phyloP scores from a whole-genome alignment of 1,140 invertebrate genomes.

The Drosophila pseudoobscura region DNA sequence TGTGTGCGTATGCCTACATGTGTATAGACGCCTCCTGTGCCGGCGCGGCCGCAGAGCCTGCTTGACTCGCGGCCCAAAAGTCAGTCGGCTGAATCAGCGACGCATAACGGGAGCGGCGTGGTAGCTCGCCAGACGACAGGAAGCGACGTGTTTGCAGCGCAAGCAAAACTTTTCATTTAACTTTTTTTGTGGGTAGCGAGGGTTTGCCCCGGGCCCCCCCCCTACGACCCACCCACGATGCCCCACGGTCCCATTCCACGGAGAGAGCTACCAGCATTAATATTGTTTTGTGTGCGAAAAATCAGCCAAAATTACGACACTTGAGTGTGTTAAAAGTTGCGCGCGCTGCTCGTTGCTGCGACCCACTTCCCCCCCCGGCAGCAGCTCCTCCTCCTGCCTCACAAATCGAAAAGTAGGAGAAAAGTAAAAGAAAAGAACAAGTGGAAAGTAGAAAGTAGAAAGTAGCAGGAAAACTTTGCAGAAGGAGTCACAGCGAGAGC shows the following conservation, averaged over 20 bases:
- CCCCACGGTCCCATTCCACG: constrained; percentile 22
- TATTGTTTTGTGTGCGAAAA: constrained; percentile 81
- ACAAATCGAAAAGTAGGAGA: constrained; percentile 66
- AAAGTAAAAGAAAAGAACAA: constrained; percentile 60
- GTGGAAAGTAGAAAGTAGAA: constrained; percentile 74
- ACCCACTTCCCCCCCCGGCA: constrained; percentile 5
- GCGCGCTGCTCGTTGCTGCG: constrained; percentile 57
- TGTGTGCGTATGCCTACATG: constrained; percentile 38
- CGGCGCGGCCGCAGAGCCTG: constrained; percentile 14
- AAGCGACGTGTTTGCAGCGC: constrained; percentile 78
- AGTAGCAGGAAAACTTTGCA: constrained; percentile 64
- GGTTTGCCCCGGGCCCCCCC: constrained; percentile 3
- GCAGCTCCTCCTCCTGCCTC: constrained; percentile 14
- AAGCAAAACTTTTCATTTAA: constrained; percentile 81
- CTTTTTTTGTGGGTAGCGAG: constrained; percentile 51
- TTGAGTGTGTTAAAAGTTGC: constrained; percentile 81
- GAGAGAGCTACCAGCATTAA: constrained; percentile 73
- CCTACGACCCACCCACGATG: background rate
- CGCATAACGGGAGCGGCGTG: constrained; percentile 51
- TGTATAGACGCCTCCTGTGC: constrained; percentile 35
- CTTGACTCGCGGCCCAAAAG: constrained; percentile 74
- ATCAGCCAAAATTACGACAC: constrained; percentile 81
- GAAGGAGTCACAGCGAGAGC: constrained; percentile 39
- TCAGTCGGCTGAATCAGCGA: constrained; percentile 73
- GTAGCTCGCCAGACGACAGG: constrained; percentile 60